Percentiles rank a stretch among this genome's conserved stretches.
These are phyloP conservation scores for Varanus salvator DNA, from an alignment of 2,113 vertebrate genomes.

Conservation along the genomic window DNA sequence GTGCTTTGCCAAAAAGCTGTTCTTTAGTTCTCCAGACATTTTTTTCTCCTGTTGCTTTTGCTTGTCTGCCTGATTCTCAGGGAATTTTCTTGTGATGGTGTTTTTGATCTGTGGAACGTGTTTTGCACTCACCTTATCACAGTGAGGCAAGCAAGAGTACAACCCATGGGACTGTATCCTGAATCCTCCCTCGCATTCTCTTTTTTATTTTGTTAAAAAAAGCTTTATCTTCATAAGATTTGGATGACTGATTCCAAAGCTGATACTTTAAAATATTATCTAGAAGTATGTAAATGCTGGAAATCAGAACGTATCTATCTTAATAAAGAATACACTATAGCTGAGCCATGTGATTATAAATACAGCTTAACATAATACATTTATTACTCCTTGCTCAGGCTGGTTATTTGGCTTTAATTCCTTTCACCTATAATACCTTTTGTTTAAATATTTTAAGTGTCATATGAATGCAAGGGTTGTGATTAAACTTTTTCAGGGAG, in stretches of 20 bases:
- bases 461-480: slow-evolving; percentile 43
- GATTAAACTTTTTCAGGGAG: slow-evolving; percentile 53
- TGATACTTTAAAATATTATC: slow-evolving; percentile 8
- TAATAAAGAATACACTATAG: slow-evolving; percentile 32
- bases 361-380: slow-evolving; percentile 44
- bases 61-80: no score
- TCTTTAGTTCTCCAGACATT: no score
- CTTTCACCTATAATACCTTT: slow-evolving; percentile 36
- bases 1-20: no score
- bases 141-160: no score
- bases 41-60: no score
- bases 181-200: no score
- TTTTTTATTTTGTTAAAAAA: not conserved
- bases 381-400: slow-evolving; percentile 43
- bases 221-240: not conserved
- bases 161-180: no score
- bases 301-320: not conserved
- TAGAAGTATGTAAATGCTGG: not conserved
- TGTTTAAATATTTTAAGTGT: slow-evolving; percentile 49
- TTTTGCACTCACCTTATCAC: no score
- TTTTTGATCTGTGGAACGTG: no score
- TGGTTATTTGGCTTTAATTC: slow-evolving; percentile 34
- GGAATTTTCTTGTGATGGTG: no score
- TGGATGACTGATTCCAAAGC: not conserved
- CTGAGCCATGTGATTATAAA: slow-evolving; percentile 31